phyloP scores from a whole-genome alignment of 2,888 invertebrate genomes.

The Platycheirus rosarum region DNA sequence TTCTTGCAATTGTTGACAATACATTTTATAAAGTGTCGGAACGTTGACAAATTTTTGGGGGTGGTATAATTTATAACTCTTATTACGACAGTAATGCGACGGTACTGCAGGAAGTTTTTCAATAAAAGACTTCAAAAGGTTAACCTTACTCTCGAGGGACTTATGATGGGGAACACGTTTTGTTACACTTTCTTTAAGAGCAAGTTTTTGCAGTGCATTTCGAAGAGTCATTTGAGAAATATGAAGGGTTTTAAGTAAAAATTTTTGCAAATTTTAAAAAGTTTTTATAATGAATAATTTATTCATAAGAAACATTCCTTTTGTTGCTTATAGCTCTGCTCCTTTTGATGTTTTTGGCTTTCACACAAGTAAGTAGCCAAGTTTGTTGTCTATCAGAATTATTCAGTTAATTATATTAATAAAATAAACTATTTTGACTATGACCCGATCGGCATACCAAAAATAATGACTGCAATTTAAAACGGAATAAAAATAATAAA shows the following conservation, averaged over 20 bases:
- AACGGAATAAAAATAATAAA: too few relatives aligned
- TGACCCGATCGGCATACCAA: too few relatives aligned
- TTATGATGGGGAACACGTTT: background rate
- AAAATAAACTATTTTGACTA: too few relatives aligned
- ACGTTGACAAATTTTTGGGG: conserved; percentile 53
- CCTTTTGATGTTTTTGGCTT: background rate
- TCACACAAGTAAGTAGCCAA: background rate
- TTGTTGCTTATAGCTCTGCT: background rate
- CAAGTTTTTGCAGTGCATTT: background rate
- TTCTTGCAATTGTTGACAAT: conserved; percentile 31
- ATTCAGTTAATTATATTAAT: too few relatives aligned
- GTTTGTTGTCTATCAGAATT: background rate
- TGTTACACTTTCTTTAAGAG: background rate
- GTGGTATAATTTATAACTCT: conserved; percentile 50
- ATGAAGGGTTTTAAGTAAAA: background rate
- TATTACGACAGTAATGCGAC: conserved; percentile 59
- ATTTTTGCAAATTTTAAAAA: background rate
- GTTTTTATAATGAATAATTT: background rate
- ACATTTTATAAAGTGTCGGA: conserved; percentile 30
- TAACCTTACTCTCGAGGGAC: conserved; percentile 10
- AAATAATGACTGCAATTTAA: too few relatives aligned
- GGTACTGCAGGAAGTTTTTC: conserved; percentile 59
- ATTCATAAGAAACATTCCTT: background rate
- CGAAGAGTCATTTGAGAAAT: background rate
- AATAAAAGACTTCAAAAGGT: conserved; percentile 43